These are phyloP conservation scores for Bovichtus diacanthus DNA, from an alignment of 2,797 vertebrate genomes.

Conservation along the genomic window DNA sequence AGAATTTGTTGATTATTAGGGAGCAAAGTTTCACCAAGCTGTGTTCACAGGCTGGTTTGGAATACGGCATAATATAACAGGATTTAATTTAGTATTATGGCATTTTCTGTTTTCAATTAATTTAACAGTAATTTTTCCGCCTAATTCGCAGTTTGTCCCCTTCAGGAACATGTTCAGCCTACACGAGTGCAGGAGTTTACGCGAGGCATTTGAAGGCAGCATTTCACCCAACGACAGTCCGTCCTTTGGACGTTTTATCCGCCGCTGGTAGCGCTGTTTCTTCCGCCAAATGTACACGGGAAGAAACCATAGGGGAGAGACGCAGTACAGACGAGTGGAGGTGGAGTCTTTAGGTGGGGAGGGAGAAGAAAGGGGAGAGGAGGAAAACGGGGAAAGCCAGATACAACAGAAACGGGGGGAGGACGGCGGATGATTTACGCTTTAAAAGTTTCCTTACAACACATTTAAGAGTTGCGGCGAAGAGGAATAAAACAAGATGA, in stretches of 20 bases:
- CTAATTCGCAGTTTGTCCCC: not conserved
- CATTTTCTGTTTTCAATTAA: not conserved
- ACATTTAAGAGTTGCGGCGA: slow-evolving; percentile 51
- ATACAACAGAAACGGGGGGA: slow-evolving; percentile 78
- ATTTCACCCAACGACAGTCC: not conserved
- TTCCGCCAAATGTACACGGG: slow-evolving; percentile 1
- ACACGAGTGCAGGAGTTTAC: not conserved
- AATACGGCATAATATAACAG: not conserved
- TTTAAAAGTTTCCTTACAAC: slow-evolving; percentile 65
- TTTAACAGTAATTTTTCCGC: accelerated
- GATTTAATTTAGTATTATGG: not conserved
- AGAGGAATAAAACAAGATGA: slow-evolving; percentile 86
- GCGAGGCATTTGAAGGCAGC: slow-evolving; percentile 47
- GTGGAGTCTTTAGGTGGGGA: slow-evolving; percentile 86
- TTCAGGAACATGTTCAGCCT: no score
- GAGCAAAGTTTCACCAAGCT: not conserved
- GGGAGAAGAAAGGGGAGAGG: slow-evolving; percentile 84
- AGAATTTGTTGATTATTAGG: not conserved
- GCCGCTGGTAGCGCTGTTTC: slow-evolving; percentile 78
- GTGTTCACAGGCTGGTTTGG: not conserved
- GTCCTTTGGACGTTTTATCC: no score
- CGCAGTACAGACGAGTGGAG: slow-evolving; percentile 60
- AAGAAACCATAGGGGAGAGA: slow-evolving; percentile 29
- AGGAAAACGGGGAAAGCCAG: slow-evolving; percentile 82
- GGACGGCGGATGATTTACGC: slow-evolving; percentile 79